phyloP scores from a whole-genome alignment of 2,888 invertebrate species.

The Melikaiella ostensackeni region DNA sequence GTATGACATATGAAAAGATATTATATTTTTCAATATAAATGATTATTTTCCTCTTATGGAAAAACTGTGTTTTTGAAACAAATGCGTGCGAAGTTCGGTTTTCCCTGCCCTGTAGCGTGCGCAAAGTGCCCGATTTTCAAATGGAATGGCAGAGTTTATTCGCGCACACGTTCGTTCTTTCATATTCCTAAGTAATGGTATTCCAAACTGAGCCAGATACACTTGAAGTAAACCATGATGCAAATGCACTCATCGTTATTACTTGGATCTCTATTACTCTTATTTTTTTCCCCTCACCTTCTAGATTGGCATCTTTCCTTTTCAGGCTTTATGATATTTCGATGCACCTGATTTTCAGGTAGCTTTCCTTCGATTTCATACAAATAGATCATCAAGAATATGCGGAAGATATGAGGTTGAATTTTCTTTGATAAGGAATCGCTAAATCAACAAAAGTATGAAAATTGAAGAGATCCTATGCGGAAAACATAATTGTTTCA shows the following conservation, averaged over 20 bases:
- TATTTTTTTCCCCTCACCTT: not conserved
- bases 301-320: not conserved
- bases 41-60: not conserved
- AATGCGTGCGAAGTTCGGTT: too few relatives aligned
- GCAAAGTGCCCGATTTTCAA: too few relatives aligned
- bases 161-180: too few relatives aligned
- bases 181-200: slow-evolving; percentile 1
- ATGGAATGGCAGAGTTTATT: too few relatives aligned
- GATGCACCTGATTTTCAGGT: not conserved
- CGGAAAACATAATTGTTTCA: too few relatives aligned
- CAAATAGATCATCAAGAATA: slow-evolving; percentile 38
- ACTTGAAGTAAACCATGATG: slow-evolving; percentile 12
- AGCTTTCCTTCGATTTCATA: slow-evolving; percentile 16
- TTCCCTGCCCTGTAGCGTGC: too few relatives aligned
- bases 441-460: slow-evolving; percentile 40
- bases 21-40: not conserved
- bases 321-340: slow-evolving; percentile 14
- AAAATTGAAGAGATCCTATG: not conserved
- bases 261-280: slow-evolving; percentile 25
- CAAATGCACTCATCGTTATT: slow-evolving; percentile 30
- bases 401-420: slow-evolving; percentile 48
- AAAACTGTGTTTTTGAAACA: too few relatives aligned
- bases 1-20: too few relatives aligned
- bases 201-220: slow-evolving; percentile 18
- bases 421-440: slow-evolving; percentile 56